phyloP scores from a whole-genome alignment of 2,797 vertebrate species.

The Spinibarbus caldwelli region DNA sequence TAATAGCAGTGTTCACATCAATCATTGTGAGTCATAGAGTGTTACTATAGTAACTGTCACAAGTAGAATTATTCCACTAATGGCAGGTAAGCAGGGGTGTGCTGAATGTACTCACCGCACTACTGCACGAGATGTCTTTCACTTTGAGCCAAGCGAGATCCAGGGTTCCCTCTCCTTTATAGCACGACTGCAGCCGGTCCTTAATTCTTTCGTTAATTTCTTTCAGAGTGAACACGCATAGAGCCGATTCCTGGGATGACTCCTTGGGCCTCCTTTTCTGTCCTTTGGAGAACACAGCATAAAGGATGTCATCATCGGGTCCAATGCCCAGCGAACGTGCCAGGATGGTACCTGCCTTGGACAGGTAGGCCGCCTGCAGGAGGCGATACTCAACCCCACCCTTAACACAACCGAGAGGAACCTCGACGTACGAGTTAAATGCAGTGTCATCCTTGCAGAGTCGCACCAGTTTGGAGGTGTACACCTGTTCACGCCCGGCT shows the following conservation, averaged over 20 bases:
- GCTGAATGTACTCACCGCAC: constrained; percentile 86
- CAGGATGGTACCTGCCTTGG: constrained; percentile 91
- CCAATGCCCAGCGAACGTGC: constrained; percentile 86
- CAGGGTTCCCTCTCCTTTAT: constrained; percentile 95
- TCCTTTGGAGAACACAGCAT: constrained; percentile 95
- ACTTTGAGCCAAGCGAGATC: constrained; percentile 99
- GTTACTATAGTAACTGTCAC: background rate
- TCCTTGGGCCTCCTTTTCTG: constrained; percentile 94
- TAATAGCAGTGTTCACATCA: constrained; percentile 9
- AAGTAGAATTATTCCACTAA: background rate
- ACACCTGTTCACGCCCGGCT: constrained; percentile 93
- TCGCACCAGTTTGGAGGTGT: constrained; percentile 96
- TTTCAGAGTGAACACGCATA: constrained; percentile 94
- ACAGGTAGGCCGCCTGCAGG: constrained; percentile 94
- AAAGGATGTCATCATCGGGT: constrained; percentile 93
- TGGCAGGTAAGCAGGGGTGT: constrained; percentile 10
- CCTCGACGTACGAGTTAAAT: constrained; percentile 97
- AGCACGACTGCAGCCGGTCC: constrained; percentile 95
- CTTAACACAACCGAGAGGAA: constrained; percentile 94
- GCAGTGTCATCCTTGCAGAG: constrained; percentile 96
- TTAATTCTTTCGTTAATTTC: constrained; percentile 97
- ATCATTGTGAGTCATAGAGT: background rate
- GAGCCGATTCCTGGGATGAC: constrained; percentile 91
- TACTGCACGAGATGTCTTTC: constrained; percentile 97
- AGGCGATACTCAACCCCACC: constrained; percentile 94